Evolutionary conservation across 2,113 vertebrate genomes (phyloP).

Genomic region (Ailuropoda melanoleuca): DNA sequence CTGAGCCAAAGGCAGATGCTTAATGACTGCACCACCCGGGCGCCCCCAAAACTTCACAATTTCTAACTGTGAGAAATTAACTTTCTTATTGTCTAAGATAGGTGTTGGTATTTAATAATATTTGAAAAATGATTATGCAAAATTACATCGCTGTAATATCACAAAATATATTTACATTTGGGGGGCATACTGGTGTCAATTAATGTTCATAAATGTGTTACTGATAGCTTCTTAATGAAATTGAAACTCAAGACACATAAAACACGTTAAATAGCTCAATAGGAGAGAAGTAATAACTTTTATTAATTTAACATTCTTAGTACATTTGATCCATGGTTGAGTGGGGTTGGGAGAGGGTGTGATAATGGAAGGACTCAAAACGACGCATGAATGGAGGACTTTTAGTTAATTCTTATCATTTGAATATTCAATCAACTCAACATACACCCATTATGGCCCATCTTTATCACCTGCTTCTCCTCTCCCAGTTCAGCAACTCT

Average conservation of each 20-base stretch:
- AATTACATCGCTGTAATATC: slow-evolving; percentile 19
- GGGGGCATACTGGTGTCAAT: background rate
- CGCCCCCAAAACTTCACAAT: background rate
- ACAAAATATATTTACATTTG: background rate
- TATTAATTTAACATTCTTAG: background rate
- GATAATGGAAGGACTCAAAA: background rate
- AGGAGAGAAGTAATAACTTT: background rate
- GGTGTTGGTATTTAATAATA: slow-evolving; percentile 38
- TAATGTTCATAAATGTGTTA: background rate
- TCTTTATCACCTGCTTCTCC: background rate
- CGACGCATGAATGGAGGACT: background rate
- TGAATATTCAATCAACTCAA: background rate
- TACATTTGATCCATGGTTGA: background rate
- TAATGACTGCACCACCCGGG: too few species aligned
- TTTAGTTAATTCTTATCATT: background rate
- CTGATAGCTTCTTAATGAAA: background rate
- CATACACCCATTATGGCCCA: accelerated
- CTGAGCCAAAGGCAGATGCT: too few species aligned
- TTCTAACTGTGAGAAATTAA: slow-evolving; percentile 35
- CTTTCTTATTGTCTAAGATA: slow-evolving; percentile 22
- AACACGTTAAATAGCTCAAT: background rate
- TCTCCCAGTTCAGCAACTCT: background rate
- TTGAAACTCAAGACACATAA: background rate
- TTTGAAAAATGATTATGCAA: slow-evolving; percentile 31
- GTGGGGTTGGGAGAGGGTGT: accelerated